Percentiles rank a stretch among this genome's conserved stretches.
These are phyloP conservation scores for Strigamia transsilvanica DNA, from an alignment of 2,888 invertebrate species.

Conservation along the genomic window DNA sequence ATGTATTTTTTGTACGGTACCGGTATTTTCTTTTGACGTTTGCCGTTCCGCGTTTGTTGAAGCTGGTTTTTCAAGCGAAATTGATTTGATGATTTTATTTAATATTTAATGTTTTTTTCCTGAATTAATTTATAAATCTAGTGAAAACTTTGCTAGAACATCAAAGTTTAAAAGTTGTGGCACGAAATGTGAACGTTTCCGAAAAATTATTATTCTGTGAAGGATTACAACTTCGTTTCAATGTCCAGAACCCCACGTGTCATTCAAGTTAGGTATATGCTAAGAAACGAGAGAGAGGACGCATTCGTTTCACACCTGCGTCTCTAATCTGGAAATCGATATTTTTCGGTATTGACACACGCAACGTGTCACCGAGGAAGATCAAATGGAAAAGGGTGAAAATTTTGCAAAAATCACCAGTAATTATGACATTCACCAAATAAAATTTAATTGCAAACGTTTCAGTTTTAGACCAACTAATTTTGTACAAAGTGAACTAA, in stretches of 20 bases:
- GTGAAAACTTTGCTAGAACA: not conserved
- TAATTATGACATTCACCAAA: not conserved
- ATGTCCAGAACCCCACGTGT: not conserved
- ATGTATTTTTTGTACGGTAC: no score
- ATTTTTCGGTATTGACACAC: not conserved
- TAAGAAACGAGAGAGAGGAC: not conserved
- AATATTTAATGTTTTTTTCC: not conserved
- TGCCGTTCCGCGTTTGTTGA: not conserved
- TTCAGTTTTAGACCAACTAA: no score
- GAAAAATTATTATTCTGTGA: not conserved
- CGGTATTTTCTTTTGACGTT: no score
- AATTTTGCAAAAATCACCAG: not conserved
- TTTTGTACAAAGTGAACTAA: not conserved
- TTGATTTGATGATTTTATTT: not conserved
- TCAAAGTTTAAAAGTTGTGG: not conserved
- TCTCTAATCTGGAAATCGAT: constrained; percentile 34
- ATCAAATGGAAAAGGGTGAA: not conserved
- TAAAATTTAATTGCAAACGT: no score
- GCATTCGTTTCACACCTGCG: constrained; percentile 29
- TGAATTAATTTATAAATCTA: no score
- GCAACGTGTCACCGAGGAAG: constrained; percentile 2
- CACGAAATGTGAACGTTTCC: not conserved
- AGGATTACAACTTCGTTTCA: not conserved
- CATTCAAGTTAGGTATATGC: constrained; percentile 11
- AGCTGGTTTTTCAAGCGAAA: not conserved